These are phyloP conservation scores for Pedionomus torquatus DNA, from an alignment of 2,113 vertebrate species.

Conservation along the genomic window DNA sequence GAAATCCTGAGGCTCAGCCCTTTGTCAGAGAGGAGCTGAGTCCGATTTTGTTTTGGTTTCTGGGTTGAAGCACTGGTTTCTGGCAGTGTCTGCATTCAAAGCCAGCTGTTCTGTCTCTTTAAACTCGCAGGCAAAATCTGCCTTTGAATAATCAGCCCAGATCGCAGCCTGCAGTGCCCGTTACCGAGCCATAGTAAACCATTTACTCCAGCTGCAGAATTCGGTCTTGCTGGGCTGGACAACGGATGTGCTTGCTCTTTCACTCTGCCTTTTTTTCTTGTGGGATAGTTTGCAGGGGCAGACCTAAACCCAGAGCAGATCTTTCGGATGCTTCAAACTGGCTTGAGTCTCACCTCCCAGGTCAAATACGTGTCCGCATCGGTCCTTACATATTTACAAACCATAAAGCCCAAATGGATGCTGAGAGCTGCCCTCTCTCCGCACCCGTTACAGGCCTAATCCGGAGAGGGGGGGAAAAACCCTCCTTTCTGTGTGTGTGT, in stretches of 20 bases:
- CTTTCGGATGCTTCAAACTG: background rate
- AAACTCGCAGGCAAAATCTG: background rate
- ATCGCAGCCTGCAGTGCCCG: background rate
- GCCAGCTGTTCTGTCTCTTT: background rate
- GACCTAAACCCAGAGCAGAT: background rate
- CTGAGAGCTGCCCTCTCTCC: background rate
- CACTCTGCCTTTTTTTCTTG: background rate
- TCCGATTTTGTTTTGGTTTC: background rate
- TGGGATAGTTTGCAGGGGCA: background rate
- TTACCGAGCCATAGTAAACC: fast-evolving
- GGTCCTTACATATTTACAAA: background rate
- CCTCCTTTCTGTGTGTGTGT: background rate
- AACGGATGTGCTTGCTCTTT: background rate
- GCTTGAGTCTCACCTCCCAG: background rate
- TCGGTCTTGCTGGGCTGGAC: background rate
- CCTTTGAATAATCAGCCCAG: background rate
- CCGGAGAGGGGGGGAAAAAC: background rate
- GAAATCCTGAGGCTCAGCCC: background rate
- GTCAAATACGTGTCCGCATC: background rate
- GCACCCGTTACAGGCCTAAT: background rate
- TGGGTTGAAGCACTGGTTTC: background rate
- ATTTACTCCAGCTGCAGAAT: background rate
- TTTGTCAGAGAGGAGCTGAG: background rate
- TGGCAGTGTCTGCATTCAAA: background rate
- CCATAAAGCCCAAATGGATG: background rate